Base-by-base conservation (phyloP, 2,113 vertebrate species). In the Psittacara wagleri region DNA sequence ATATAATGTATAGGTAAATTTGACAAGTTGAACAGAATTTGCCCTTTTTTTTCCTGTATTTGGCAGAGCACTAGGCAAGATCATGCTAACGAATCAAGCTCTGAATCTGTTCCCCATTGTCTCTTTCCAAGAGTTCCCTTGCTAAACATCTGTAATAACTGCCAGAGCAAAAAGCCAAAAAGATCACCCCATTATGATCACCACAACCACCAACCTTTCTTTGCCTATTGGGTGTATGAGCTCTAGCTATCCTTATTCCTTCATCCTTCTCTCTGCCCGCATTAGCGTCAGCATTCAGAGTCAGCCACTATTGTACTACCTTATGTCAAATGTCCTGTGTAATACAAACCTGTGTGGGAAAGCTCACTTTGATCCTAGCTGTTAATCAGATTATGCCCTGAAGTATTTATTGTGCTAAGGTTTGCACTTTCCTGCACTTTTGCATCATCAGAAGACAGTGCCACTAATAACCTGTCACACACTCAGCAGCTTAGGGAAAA, bases 221-320 rank as follows among this genome's bases (percentile, higher is more conserved):
- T 59, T 23, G 41, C 29, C 18, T n/a, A 3, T 33, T 7, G 52
- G 10, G 15, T 41, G 23, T 29, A 29, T 0, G 0, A 76, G 44
- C 22, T 67, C 25, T 41, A 80, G 24, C 2, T 63, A 75, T 43
- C 69, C 28, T 62, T 17, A 37, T n/a, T 74, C 10, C 49, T 57
- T 37, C 48, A 68, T 23, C 68, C 55, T 28, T 16, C 20, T 17
- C 39, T 23, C 48, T 57, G 69, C n/a, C 13, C 78, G 61, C 44
- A 18, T 13, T 8, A 57, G 8, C 0, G 0, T 16, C 37, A 73
- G 22, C 0, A 0, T 18, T 55, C 63, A 41, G 70, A 85, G 52
- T 48, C 78, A 91, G 81, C 35, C 28, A 8, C 48, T 37, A 24
- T 0, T 44, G n/a, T 33, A 59, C 35, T 35, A 19, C 61, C 29